Evolutionary conservation across 2,888 invertebrate species (phyloP), one percentile per base, ranked within the genome.

Genomic region (Melinaea marsaeus): DNA sequence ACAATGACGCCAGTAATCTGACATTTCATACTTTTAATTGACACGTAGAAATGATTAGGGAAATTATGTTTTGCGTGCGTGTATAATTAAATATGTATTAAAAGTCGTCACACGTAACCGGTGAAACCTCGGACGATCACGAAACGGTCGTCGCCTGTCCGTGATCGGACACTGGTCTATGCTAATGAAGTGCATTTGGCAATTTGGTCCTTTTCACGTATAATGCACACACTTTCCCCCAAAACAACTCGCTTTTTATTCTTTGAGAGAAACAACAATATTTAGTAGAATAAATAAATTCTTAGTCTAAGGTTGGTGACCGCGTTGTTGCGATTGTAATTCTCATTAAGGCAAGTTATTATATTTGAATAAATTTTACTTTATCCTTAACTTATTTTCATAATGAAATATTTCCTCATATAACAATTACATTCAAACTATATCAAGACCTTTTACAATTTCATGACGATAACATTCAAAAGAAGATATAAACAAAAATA

Each of bases 191-290:
- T 72, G 77, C 78, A 79, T 84, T 84, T 73, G 83, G 76, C 77
- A 79, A 74, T 72, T 76, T 72, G 85, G 81, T 72, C 83, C 80
- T 77, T 85, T 85, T 84, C 85, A 83, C 83, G 68, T 77, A 70
- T 75, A 79, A 81, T 80, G 75, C 78, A 80, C 72, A 76, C 75
- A 76, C 76, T 75, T 75, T 75, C 75, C 67, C 72, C 71, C 55
- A 71, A 72, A 57, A 57, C 70, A 69, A 13, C 51, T 54, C 22
- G 11, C 13, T 42, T 33, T 4, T 9, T 2, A 47, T 45, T 54
- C 22, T n/a, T 13, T 42, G 42, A 54, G 37, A 22, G 22, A 22
- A 22, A 22, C 22, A 22, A 22, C 22, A 22, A 22, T 22, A 1
- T 22, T 22, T 22, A 22, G 22, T 22, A 22, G 22, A 22, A 22